phyloP scores from a whole-genome alignment of 2,797 vertebrate genomes.

The Rhabdomys pumilio region DNA sequence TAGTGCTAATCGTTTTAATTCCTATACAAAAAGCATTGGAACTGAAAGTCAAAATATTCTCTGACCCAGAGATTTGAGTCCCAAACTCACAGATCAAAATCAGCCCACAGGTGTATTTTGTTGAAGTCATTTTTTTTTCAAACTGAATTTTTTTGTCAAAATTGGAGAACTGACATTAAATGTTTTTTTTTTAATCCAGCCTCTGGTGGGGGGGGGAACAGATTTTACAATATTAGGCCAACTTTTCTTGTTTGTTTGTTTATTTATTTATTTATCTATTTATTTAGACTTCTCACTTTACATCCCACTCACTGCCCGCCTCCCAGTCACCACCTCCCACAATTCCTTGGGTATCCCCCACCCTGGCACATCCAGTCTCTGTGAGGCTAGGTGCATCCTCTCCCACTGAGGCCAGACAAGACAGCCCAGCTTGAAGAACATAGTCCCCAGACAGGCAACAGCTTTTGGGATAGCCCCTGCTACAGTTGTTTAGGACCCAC shows the following conservation, averaged over 20 bases:
- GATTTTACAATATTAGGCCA: not conserved
- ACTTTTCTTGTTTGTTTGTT: no score
- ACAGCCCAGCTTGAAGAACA: not conserved
- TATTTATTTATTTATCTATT: not conserved
- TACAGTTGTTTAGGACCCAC: not conserved
- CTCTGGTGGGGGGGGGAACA: not conserved
- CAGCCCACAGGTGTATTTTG: not conserved
- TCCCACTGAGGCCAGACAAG: not conserved
- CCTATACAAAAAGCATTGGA: not conserved
- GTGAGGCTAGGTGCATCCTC: not conserved
- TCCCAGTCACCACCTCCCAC: not conserved
- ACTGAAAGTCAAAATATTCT: slow-evolving; percentile 29
- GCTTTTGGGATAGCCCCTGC: not conserved
- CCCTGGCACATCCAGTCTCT: not conserved
- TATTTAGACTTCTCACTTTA: not conserved
- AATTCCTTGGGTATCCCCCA: not conserved
- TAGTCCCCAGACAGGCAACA: not conserved
- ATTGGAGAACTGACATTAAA: slow-evolving; percentile 23
- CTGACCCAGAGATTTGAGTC: slow-evolving; percentile 27
- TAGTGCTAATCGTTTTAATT: slow-evolving; percentile 50
- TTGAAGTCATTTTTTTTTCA: slow-evolving; percentile 7
- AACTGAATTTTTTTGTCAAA: slow-evolving; percentile 36
- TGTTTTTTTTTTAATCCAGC: not conserved
- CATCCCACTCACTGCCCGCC: not conserved
- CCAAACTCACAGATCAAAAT: not conserved